Conservation (phyloP, 2,113 vertebrate species). For the Barnardius zonarius region DNA sequence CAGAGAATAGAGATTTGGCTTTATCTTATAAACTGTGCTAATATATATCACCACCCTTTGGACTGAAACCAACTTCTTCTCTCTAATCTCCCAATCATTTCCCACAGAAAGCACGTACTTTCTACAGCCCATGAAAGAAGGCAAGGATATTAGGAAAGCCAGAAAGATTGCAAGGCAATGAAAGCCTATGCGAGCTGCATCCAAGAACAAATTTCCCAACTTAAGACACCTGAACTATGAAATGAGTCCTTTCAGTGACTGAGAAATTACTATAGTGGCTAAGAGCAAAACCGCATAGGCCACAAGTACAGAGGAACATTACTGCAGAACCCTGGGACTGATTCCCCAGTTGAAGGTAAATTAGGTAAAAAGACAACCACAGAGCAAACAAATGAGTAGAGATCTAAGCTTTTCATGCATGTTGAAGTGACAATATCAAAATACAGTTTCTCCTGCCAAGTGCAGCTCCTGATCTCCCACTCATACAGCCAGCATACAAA, state of each 20-base stretch:
- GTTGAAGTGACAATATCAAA: not conserved
- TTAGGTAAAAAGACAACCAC: not conserved
- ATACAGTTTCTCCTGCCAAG: not conserved
- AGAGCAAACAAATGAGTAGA: not conserved
- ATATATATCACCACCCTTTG: conserved; percentile 49
- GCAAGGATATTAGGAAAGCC: not conserved
- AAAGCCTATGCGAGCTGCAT: not conserved
- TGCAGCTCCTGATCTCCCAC: not conserved
- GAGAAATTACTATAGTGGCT: not conserved
- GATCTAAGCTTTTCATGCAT: not conserved
- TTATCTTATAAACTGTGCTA: conserved; percentile 52
- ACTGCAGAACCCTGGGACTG: not conserved
- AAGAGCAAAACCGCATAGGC: not conserved
- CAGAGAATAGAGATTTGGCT: conserved; percentile 45
- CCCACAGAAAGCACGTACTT: not conserved
- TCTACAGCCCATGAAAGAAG: not conserved
- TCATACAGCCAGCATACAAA: not conserved
- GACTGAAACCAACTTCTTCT: conserved; percentile 13
- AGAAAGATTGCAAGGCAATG: not conserved
- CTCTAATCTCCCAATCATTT: conserved; percentile 37
- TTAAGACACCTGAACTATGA: not conserved
- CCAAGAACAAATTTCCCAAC: not conserved
- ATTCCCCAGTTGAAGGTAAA: not conserved
- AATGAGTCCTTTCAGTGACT: not conserved
- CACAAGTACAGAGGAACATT: not conserved